Conservation (phyloP, 2,797 vertebrate species). For the Myotis pilosus region DNA sequence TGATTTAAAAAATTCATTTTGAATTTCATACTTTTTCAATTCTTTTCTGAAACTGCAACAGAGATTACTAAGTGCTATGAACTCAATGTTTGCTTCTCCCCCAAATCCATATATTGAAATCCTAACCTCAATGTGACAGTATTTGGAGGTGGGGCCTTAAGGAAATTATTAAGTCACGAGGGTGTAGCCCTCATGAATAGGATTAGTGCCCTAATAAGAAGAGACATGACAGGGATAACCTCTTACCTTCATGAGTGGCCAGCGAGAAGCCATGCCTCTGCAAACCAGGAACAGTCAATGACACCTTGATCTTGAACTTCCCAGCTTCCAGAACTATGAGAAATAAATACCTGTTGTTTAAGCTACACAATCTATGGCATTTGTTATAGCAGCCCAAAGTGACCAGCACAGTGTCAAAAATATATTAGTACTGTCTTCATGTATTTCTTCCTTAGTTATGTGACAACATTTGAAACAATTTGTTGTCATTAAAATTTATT, state of each 20-base stretch:
- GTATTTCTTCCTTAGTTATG: not conserved
- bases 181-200: not conserved
- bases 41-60: not conserved
- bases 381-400: not conserved
- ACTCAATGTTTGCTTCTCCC: not conserved
- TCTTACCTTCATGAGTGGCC: not conserved
- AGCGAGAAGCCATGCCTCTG: not conserved
- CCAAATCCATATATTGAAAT: not conserved
- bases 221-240: not conserved
- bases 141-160: not conserved
- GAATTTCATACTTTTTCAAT: not conserved
- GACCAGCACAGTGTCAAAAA: not conserved
- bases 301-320: not conserved
- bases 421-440: not conserved
- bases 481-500: not conserved
- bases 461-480: not conserved
- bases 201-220: not conserved
- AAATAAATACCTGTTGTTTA: not conserved
- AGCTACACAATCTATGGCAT: not conserved
- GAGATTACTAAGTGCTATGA: not conserved
- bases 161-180: not conserved
- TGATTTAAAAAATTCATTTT: not conserved
- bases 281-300: not conserved
- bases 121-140: not conserved
- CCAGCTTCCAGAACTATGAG: not conserved